Evolutionary conservation across 2,888 invertebrate genomes (phyloP), one percentile per base, ranked within the genome.

Genomic region (Pharmacophagus antenor): DNA sequence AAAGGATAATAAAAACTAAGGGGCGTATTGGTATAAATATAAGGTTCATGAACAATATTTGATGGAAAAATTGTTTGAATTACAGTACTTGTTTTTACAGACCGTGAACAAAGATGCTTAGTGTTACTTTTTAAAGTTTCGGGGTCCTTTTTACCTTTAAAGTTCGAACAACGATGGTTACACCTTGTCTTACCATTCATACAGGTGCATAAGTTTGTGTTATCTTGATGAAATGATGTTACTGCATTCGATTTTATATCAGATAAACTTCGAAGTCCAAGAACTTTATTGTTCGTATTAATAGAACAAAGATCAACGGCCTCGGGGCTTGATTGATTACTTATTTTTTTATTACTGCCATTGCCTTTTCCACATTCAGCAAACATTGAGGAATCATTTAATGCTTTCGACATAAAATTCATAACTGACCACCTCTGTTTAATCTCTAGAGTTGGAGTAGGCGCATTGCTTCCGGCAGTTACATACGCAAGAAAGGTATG

Each of bases 401-500:
- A 18, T 54, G 52, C 48, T 51, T 64, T 65, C 27, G 70, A 69
- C 58, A 72, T 62, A 21, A 72, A 57, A 55, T 80, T 74, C 27
- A 76, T 70, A 1, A 74, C 68, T 1, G 82, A 80, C 86, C 87
- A 84, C 65, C 76, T 81, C 63, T 80, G 79, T 62, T 80, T 80
- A 7, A 80, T 56, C 66, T 82, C 79, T 18, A 82, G 64, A 54
- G 77, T 82, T 0, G 82, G 80, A 50, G 80, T 82, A 7, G 66
- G 68, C 22, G 70, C 72, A 61, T 64, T 68, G 48, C 57, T 70
- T 65, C 71, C 74, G 54, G 71, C 67, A 23, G 65, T 62, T 61
- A 69, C 70, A 41, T 72, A 69, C 10, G 72, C 55, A 31, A 70
- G 62, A n/a, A 74, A 57, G 31, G 62, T 63, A 23, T 70, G 62